Conservation (phyloP, 2,113 vertebrate species). For the Marmota monax region DNA sequence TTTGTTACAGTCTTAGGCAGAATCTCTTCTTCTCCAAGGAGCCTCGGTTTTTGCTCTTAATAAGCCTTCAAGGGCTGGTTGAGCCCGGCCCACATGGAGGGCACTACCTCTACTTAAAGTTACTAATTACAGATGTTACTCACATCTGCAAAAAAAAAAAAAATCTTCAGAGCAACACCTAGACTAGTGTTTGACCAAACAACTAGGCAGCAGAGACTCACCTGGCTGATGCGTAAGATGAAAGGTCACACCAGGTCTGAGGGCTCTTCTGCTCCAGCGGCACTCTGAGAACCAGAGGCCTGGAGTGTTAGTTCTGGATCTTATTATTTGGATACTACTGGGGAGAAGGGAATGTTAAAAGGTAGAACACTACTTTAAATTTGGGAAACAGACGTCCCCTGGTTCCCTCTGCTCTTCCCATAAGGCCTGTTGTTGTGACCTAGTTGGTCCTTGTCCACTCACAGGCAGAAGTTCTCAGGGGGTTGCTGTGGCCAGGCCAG, state of each 20-base stretch:
- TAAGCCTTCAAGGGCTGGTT: neutral
- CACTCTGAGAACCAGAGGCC: neutral
- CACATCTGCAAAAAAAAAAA: neutral
- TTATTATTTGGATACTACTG: neutral
- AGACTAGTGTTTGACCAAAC: neutral
- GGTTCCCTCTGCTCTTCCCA: neutral
- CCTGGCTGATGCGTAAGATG: neutral
- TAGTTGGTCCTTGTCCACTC: no score
- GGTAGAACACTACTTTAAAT: neutral
- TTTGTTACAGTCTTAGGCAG: neutral
- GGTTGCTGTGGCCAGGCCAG: neutral
- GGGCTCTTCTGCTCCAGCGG: no score
- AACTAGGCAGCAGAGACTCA: neutral
- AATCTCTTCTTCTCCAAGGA: neutral
- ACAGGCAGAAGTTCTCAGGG: neutral
- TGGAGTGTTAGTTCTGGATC: neutral
- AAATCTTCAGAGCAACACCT: neutral
- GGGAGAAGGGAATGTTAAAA: neutral
- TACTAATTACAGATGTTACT: neutral
- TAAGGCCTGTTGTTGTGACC: neutral
- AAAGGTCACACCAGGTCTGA: neutral
- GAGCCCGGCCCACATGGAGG: neutral
- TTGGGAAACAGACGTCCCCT: neutral
- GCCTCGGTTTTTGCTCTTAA: neutral
- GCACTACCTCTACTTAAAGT: neutral